These are phyloP conservation scores for Vulpes ferrilata DNA, from an alignment of 2,113 vertebrate species.

Conservation along the genomic window DNA sequence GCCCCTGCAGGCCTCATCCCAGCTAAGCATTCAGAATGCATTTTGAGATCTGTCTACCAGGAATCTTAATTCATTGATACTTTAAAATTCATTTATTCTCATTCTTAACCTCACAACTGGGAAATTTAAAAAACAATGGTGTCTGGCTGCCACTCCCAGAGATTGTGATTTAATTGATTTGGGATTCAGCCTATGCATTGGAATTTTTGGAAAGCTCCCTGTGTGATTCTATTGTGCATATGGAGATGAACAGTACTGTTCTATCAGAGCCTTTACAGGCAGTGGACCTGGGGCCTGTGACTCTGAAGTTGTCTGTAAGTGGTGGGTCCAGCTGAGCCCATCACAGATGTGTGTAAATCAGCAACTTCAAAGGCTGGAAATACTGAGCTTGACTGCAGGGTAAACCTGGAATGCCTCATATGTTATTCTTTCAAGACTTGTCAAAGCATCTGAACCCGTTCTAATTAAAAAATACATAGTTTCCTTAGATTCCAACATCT, in stretches of 20 bases:
- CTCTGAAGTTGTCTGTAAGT: slow-evolving; percentile 65
- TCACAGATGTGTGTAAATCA: slow-evolving; percentile 80
- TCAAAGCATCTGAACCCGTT: slow-evolving; percentile 81
- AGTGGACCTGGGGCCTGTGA: not conserved
- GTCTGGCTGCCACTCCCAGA: not conserved
- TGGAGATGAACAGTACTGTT: not conserved
- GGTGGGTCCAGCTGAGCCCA: slow-evolving; percentile 69
- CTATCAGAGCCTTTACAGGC: not conserved
- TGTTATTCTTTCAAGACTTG: slow-evolving; percentile 83
- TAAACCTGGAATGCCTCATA: slow-evolving; percentile 82
- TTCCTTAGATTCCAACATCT: slow-evolving; percentile 73
- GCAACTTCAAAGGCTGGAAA: slow-evolving; percentile 80
- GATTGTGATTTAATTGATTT: not conserved
- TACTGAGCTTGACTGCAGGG: slow-evolving; percentile 78
- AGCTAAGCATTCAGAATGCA: not conserved
- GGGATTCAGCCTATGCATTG: not conserved
- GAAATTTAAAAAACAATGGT: not conserved
- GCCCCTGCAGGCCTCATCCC: not conserved
- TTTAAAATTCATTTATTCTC: slow-evolving; percentile 42
- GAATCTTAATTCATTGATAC: not conserved
- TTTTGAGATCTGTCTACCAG: not conserved
- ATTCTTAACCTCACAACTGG: not conserved
- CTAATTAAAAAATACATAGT: slow-evolving; percentile 79
- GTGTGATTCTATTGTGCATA: not conserved
- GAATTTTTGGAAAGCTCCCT: not conserved